Evolutionary conservation across 2,888 invertebrate genomes (phyloP), one percentile per base, ranked within the genome.

Genomic region (Scelioninae gen. 2): DNA sequence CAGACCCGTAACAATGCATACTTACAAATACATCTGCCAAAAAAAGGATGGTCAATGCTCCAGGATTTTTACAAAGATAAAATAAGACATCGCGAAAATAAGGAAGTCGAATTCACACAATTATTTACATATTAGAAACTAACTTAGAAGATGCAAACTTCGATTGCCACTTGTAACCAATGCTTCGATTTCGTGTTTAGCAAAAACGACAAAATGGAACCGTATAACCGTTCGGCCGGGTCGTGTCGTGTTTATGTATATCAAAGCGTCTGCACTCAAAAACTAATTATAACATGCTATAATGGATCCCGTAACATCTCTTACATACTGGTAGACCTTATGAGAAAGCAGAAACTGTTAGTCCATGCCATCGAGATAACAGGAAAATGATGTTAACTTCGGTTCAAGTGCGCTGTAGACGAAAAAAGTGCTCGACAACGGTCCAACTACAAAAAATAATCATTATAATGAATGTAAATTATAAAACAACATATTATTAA

Each of bases 251-350:
- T 55, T 39, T 39, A 15, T 39, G 55, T 39, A 48, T 48, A 57
- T 46, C 55, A 35, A 45, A 64, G 46, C 41, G 52, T 33, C 5
- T 37, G 48, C 31, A 48, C 46, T 64, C 55, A 46, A 65, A 67
- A 57, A 57, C 57, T 67, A 67, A 67, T 67, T 57, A 58, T 67
- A 67, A 58, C 65, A 39, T 22, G 31, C 39, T 31, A 39, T 55
- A 65, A 65, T 65, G 65, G 57, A 55, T 57, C 39, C 57, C 31
- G 55, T 10, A 48, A 48, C 35, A 48, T 57, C 46, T 46, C 48
- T 46, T 65, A 57, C 46, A 46, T 28, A 31, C 33, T 50, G 52
- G 43, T 16, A 33, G 31, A 43, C 11, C 16, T 9, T 18, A 7
- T 7, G 18, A 25, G 53, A 53, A 53, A 53, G 15, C 37, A 53